phyloP scores from a whole-genome alignment of 1,140 invertebrate species.

The Cotesia typhae region DNA sequence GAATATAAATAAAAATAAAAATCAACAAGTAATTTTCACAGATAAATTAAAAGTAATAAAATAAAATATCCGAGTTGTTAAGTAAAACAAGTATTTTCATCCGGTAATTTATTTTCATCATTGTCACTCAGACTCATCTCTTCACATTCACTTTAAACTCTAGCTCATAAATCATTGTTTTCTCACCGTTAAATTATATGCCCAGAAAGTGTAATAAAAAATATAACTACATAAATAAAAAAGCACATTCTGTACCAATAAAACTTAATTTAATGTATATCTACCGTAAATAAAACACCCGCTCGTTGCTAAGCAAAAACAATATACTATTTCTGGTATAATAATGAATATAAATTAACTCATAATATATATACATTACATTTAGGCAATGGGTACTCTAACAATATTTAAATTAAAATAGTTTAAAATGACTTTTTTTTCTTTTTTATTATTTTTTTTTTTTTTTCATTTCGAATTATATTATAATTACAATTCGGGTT shows the following conservation, averaged over 20 bases:
- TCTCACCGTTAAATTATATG: conserved; percentile 12
- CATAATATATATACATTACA: no score
- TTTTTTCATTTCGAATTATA: no score
- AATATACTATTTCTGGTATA: no score
- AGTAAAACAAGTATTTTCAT: not conserved
- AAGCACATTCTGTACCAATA: not conserved
- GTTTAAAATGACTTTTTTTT: no score
- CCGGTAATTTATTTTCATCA: conserved; percentile 12
- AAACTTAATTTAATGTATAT: conserved; percentile 16
- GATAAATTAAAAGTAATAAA: conserved; percentile 5
- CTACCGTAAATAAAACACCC: not conserved
- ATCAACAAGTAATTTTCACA: not conserved
- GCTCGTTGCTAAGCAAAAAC: no score
- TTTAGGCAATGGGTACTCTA: no score
- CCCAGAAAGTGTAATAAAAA: conserved; percentile 4
- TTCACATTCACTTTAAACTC: conserved; percentile 14
- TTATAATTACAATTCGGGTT: no score
- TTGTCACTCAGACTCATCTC: not conserved
- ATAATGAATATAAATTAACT: no score
- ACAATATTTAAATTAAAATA: no score
- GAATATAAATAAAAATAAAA: not conserved
- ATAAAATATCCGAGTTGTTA: not conserved
- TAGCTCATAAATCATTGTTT: conserved; percentile 24
- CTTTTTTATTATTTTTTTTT: no score
- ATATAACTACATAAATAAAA: not conserved